phyloP scores from a whole-genome alignment of 2,797 vertebrate genomes.

The Periparus ater region DNA sequence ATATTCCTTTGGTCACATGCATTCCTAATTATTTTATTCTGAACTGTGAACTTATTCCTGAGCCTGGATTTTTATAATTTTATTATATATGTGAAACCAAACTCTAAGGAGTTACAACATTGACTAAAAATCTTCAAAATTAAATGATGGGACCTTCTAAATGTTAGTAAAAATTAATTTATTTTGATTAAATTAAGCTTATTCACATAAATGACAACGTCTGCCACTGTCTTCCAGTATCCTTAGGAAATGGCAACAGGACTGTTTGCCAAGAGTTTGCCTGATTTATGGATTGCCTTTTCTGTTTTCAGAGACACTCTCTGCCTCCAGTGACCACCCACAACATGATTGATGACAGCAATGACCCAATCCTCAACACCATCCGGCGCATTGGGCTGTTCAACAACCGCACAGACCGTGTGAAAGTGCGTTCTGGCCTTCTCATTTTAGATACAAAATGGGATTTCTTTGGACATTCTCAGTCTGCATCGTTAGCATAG shows the following conservation, averaged over 20 bases:
- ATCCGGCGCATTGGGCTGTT: slow-evolving; percentile 91
- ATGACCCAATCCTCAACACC: slow-evolving; percentile 90
- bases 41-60: not conserved
- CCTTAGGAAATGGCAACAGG: not conserved
- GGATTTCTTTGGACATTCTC: not conserved
- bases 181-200: not conserved
- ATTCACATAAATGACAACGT: not conserved
- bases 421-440: slow-evolving; percentile 81
- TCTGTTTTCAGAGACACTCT: slow-evolving; percentile 82
- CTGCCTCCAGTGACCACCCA: slow-evolving; percentile 97
- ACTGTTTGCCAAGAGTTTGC: not conserved
- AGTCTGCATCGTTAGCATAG: not conserved
- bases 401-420: slow-evolving; percentile 88
- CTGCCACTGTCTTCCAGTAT: not conserved
- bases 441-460: not conserved
- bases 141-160: not conserved
- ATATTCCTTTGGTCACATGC: not conserved
- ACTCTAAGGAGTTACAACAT: not conserved
- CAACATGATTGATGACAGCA: slow-evolving; percentile 92
- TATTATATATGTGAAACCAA: not conserved
- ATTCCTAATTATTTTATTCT: not conserved
- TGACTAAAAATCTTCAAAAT: not conserved
- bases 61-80: not conserved
- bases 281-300: not conserved
- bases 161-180: not conserved